Evolutionary conservation across 1,140 invertebrate genomes (phyloP).

Genomic region (Zaprionus capensis): DNA sequence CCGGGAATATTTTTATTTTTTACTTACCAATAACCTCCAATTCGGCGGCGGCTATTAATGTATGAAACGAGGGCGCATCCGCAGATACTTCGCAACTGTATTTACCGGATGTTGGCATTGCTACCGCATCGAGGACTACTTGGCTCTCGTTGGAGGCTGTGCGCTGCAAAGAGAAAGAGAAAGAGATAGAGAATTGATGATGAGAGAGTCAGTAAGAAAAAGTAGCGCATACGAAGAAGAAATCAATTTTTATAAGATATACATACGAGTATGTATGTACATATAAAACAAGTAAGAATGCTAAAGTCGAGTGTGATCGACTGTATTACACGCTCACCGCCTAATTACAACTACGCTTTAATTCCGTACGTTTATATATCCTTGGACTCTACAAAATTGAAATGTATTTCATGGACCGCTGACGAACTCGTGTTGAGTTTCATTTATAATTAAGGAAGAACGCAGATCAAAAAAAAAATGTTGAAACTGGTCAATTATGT

Average conservation of each 20-base stretch:
- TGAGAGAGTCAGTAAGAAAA: conserved; percentile 32
- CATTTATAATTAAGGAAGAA: conserved; percentile 58
- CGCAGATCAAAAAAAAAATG: conserved; percentile 19
- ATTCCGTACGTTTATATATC: background rate
- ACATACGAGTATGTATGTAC: conserved; percentile 29
- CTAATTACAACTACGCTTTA: too few relatives aligned
- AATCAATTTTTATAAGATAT: conserved; percentile 44
- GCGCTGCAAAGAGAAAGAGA: conserved; percentile 83
- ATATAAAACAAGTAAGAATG: too few relatives aligned
- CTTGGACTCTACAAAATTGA: conserved; percentile 52
- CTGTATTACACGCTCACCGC: too few relatives aligned
- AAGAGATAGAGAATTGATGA: conserved; percentile 16
- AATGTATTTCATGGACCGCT: conserved; percentile 58
- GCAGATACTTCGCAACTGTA: conserved; percentile 94
- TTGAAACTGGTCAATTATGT: conserved; percentile 39
- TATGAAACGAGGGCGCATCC: conserved; percentile 94
- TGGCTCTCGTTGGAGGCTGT: conserved; percentile 87
- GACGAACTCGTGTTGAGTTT: conserved; percentile 36
- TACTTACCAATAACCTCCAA: conserved; percentile 91
- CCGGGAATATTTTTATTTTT: conserved; percentile 66
- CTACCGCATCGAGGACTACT: conserved; percentile 86
- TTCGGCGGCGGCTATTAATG: conserved; percentile 88
- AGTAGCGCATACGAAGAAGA: conserved; percentile 40
- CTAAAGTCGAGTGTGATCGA: too few relatives aligned
- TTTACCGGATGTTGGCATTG: conserved; percentile 87